A percentile compares a stretch with the other conserved stretches of the same genome.
These are phyloP conservation scores for Nasonia longicornis DNA, from an alignment of 1,140 invertebrate species.

Conservation along the genomic window DNA sequence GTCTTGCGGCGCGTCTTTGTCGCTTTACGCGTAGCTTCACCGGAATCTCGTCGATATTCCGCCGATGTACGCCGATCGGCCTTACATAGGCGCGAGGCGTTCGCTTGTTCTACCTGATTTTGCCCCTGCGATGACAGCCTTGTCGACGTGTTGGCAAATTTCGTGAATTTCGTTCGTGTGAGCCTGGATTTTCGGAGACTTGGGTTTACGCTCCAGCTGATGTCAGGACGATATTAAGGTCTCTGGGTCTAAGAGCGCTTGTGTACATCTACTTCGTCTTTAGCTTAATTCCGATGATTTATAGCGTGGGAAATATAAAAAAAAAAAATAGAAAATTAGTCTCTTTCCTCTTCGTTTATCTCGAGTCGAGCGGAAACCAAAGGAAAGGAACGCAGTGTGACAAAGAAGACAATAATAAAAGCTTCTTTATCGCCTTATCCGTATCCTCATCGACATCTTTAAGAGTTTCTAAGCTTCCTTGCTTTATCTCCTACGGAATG, in stretches of 20 bases:
- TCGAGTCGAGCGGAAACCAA: background rate
- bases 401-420: conserved; percentile 24
- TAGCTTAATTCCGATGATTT: too few species aligned
- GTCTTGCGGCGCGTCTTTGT: background rate
- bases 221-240: background rate
- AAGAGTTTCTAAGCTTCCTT: conserved; percentile 36
- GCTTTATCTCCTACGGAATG: background rate
- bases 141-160: conserved; percentile 4
- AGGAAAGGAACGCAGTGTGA: background rate
- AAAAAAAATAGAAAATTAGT: background rate
- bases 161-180: background rate
- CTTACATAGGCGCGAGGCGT: background rate
- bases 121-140: background rate
- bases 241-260: too few species aligned
- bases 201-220: background rate
- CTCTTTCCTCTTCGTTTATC: background rate
- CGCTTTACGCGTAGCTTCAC: background rate
- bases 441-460: conserved; percentile 34
- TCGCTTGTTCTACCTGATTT: background rate
- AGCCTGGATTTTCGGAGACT: background rate
- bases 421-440: background rate
- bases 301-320: background rate
- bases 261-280: too few species aligned
- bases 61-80: background rate
- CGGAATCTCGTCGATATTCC: conserved; percentile 20